A percentile compares a stretch with the other conserved stretches of the same genome.
These are phyloP conservation scores for Smithornis capensis DNA, from an alignment of 2,113 vertebrate genomes.

Conservation along the genomic window DNA sequence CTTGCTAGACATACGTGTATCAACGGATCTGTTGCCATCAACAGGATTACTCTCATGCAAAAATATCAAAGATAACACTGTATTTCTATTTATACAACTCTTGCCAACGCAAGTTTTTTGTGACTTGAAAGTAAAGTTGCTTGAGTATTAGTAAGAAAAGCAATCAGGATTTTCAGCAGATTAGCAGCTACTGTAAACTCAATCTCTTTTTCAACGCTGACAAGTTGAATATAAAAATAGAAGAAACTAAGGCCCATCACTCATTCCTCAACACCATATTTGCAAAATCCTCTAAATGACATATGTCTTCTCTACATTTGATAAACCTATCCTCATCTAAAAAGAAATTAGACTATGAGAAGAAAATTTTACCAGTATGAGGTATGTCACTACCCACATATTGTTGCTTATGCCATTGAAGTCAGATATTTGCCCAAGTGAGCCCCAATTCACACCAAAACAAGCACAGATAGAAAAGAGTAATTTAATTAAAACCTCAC, in stretches of 20 bases:
- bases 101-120: background rate
- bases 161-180: background rate
- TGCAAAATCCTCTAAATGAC: background rate
- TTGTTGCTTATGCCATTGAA: background rate
- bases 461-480: background rate
- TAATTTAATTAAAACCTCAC: background rate
- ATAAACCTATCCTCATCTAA: background rate
- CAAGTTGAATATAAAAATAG: background rate
- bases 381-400: background rate
- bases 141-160: background rate
- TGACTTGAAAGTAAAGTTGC: background rate
- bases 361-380: background rate
- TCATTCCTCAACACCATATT: background rate
- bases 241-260: background rate
- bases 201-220: background rate
- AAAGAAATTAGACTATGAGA: background rate
- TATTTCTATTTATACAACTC: background rate
- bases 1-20: background rate
- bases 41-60: background rate
- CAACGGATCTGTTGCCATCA: background rate
- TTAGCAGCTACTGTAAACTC: background rate
- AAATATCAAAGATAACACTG: background rate
- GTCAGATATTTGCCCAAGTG: background rate
- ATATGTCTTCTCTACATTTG: background rate
- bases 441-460: background rate